Conservation (phyloP, 2,113 vertebrate genomes). For the Parus major region DNA sequence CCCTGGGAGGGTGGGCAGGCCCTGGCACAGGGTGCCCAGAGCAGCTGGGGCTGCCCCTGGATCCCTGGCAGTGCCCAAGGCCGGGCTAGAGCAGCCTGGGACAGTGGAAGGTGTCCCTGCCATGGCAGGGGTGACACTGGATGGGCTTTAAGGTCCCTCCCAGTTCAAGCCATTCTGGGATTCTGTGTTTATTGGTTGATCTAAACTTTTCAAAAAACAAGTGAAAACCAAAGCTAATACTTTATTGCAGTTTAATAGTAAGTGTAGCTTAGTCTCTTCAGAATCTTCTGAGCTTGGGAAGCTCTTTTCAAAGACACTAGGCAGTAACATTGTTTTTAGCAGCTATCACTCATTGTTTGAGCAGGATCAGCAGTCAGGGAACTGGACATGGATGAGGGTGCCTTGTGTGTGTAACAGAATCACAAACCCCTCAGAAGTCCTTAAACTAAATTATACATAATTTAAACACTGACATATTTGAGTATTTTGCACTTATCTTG, state of each 20-base stretch:
- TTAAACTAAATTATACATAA: not conserved
- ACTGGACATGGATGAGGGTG: not conserved
- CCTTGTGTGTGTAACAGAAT: not conserved
- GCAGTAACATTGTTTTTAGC: not conserved
- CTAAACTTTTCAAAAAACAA: not conserved
- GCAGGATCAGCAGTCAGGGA: not conserved
- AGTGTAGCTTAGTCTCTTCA: not conserved
- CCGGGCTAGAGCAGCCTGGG: accelerated
- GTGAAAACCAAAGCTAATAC: not conserved
- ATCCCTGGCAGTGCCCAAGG: not conserved
- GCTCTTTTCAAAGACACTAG: not conserved
- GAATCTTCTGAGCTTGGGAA: not conserved
- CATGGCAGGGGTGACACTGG: not conserved
- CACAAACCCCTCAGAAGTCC: not conserved
- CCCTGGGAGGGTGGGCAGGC: accelerated
- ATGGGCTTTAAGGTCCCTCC: not conserved
- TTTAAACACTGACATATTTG: not conserved
- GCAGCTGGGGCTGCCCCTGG: not conserved
- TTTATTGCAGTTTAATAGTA: not conserved
- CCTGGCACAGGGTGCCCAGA: not conserved
- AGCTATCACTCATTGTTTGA: not conserved
- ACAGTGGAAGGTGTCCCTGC: accelerated
- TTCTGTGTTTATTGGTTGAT: not conserved
- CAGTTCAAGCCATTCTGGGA: not conserved
- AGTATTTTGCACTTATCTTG: not conserved